These are phyloP conservation scores for Chrysochloris asiatica DNA, from an alignment of 2,113 vertebrate genomes.

Conservation along the genomic window DNA sequence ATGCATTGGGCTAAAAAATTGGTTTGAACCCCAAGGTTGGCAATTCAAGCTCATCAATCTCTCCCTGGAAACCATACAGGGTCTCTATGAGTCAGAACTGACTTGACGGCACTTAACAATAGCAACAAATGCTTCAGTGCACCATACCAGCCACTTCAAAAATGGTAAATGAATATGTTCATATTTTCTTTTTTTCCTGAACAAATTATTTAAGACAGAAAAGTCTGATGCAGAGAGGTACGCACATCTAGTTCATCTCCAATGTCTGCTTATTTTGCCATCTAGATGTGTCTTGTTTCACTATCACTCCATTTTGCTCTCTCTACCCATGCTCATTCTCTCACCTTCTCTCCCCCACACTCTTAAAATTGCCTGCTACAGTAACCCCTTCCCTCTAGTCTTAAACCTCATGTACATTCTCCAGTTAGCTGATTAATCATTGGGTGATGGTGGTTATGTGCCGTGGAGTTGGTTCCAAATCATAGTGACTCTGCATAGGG, in stretches of 20 bases:
- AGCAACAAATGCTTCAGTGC: no score
- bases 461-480: no score
- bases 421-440: no score
- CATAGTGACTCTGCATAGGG: no score
- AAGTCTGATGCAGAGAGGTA: constrained; percentile 6
- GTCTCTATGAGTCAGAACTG: no score
- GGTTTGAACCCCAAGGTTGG: no score
- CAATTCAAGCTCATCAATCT: no score
- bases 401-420: not conserved
- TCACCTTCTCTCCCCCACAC: not conserved
- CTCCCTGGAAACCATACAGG: no score
- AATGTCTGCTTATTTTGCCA: not conserved
- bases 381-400: not conserved
- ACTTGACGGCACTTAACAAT: no score
- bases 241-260: not conserved
- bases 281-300: not conserved
- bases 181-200: constrained; percentile 40
- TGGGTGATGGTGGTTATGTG: no score
- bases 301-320: not conserved
- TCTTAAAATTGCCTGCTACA: not conserved
- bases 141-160: not conserved
- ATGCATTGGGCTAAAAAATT: no score
- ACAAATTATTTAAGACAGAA: constrained; percentile 40
- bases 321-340: not conserved
- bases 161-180: not conserved